A percentile compares a stretch with the other conserved stretches of the same genome.
Evolutionary conservation across 2,113 vertebrate genomes (phyloP).

Genomic region (Rhinoptilus africanus): DNA sequence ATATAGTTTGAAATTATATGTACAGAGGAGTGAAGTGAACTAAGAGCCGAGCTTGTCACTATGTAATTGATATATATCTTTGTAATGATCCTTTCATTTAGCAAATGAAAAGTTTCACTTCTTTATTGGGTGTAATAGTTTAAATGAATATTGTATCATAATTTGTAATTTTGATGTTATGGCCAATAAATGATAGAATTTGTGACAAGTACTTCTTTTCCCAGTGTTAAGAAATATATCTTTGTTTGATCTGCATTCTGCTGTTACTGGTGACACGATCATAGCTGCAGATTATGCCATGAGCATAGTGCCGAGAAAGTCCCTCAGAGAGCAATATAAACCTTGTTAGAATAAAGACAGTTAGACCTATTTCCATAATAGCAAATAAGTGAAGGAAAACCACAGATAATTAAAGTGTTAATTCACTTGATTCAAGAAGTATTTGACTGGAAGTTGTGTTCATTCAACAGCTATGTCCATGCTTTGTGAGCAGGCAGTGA

Average conservation of each 20-base stretch:
- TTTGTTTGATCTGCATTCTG: background rate
- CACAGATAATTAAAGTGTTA: background rate
- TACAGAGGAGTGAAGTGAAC: background rate
- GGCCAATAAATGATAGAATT: background rate
- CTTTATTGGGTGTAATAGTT: background rate
- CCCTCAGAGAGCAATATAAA: background rate
- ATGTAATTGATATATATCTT: background rate
- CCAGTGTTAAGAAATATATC: background rate
- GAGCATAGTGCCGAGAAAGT: background rate
- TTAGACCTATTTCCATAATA: background rate
- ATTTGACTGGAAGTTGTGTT: background rate
- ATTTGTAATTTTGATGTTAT: background rate
- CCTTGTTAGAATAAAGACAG: background rate
- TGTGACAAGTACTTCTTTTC: background rate
- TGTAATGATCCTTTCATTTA: background rate
- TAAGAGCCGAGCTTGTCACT: background rate
- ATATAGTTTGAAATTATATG: background rate
- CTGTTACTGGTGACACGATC: background rate
- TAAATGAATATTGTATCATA: conserved; percentile 6
- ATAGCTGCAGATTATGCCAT: background rate
- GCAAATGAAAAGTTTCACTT: background rate
- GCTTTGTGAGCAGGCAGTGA: background rate
- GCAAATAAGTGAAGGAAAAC: background rate
- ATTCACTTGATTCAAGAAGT: background rate
- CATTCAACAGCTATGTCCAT: background rate